Conservation (phyloP, 2,113 vertebrate genomes). For the Todiramphus chloris region DNA sequence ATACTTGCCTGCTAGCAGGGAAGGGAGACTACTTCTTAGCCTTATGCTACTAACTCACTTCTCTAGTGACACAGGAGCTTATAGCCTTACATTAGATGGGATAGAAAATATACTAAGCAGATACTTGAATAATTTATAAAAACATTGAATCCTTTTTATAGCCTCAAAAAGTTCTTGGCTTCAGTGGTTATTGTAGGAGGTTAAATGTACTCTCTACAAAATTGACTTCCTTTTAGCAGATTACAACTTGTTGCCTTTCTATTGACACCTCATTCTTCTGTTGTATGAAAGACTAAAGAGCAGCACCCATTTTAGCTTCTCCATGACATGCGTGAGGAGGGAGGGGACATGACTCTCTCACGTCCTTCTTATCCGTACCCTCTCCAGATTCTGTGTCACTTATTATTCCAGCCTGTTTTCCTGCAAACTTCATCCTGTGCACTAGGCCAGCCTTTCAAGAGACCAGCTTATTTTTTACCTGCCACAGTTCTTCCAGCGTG, state of each 20-base stretch:
- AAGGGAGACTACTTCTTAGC: neutral
- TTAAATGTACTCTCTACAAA: neutral
- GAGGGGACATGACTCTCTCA: neutral
- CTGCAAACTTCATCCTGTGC: neutral
- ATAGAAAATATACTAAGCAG: neutral
- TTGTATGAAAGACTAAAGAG: neutral
- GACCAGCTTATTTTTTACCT: neutral
- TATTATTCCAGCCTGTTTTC: neutral
- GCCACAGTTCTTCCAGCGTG: neutral
- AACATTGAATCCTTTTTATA: neutral
- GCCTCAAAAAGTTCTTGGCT: neutral
- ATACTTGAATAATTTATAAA: neutral
- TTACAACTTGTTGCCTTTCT: neutral
- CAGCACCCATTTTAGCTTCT: neutral
- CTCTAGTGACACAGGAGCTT: neutral
- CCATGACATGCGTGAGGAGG: accelerated
- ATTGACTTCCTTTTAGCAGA: neutral
- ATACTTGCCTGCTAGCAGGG: neutral
- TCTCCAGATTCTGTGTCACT: neutral
- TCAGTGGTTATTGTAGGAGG: neutral
- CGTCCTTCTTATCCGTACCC: neutral
- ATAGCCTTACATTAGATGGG: neutral
- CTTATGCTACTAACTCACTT: neutral
- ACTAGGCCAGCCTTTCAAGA: neutral
- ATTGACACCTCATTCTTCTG: neutral